phyloP scores from a whole-genome alignment of 2,888 invertebrate genomes.

The Drosophila recens region DNA sequence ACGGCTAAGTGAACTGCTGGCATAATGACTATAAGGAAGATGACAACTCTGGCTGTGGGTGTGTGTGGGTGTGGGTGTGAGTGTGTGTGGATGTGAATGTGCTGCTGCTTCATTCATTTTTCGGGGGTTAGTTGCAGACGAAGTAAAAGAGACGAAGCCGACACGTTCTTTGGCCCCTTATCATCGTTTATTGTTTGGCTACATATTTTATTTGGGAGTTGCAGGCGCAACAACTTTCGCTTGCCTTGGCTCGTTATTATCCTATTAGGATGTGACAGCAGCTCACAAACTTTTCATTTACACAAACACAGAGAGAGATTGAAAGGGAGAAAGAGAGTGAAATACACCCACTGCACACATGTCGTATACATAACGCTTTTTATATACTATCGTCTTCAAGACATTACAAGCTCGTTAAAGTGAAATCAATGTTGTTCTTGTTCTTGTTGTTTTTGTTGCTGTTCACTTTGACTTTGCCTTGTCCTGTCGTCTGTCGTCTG shows the following conservation, averaged over 20 bases:
- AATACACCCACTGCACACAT: conserved; percentile 53
- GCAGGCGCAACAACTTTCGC: conserved; percentile 79
- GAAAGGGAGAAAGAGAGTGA: conserved; percentile 7
- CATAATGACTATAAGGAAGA: conserved; percentile 40
- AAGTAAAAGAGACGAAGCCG: conserved; percentile 33
- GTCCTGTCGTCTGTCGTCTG: neutral
- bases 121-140: conserved; percentile 16
- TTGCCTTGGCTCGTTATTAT: conserved; percentile 75
- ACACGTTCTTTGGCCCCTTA: conserved; percentile 77
- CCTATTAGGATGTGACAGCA: conserved; percentile 80
- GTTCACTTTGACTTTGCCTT: conserved; percentile 46
- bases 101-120: conserved; percentile 1
- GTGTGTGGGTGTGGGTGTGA: too few species aligned
- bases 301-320: conserved; percentile 35
- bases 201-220: conserved; percentile 69
- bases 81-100: neutral
- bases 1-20: conserved; percentile 57
- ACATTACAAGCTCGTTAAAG: conserved; percentile 81
- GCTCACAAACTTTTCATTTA: conserved; percentile 74
- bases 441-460: conserved; percentile 2
- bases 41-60: neutral
- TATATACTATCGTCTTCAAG: conserved; percentile 76
- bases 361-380: conserved; percentile 76
- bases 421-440: conserved; percentile 78
- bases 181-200: conserved; percentile 77